Conservation (phyloP, 2,797 vertebrate species). For the Ambastaia sidthimunki region DNA sequence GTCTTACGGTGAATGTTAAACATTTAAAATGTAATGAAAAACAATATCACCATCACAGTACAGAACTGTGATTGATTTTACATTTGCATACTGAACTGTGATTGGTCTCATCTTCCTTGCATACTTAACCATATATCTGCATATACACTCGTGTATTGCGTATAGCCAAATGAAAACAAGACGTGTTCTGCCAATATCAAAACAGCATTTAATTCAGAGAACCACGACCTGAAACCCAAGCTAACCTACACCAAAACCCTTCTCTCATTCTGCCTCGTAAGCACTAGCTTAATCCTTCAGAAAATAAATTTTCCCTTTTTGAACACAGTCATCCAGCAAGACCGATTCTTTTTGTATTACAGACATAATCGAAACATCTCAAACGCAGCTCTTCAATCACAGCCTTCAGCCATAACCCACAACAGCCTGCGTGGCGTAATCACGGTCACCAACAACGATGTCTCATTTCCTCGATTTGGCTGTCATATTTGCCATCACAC, state of each 20-base stretch:
- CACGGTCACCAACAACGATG: conserved; percentile 10
- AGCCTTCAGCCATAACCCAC: neutral
- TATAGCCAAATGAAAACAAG: neutral
- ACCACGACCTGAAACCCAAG: neutral
- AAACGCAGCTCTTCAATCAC: neutral
- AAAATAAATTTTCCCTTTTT: too few species aligned
- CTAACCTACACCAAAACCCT: neutral
- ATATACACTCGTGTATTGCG: too few species aligned
- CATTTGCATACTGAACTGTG: neutral
- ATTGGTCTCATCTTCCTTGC: neutral
- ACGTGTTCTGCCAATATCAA: neutral
- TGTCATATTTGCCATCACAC: conserved; percentile 25
- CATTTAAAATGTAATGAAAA: too few species aligned
- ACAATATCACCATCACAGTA: too few species aligned
- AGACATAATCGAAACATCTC: neutral
- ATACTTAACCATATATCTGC: neutral
- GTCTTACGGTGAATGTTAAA: too few species aligned
- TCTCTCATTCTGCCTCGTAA: too few species aligned
- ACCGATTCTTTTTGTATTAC: too few species aligned
- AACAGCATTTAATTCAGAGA: neutral
- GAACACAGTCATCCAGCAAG: too few species aligned
- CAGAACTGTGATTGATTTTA: too few species aligned
- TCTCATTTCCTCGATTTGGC: conserved; percentile 25
- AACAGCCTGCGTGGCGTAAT: neutral
- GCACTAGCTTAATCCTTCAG: neutral